These are phyloP conservation scores for Python bivittatus DNA, from an alignment of 2,113 vertebrate species.

Conservation along the genomic window DNA sequence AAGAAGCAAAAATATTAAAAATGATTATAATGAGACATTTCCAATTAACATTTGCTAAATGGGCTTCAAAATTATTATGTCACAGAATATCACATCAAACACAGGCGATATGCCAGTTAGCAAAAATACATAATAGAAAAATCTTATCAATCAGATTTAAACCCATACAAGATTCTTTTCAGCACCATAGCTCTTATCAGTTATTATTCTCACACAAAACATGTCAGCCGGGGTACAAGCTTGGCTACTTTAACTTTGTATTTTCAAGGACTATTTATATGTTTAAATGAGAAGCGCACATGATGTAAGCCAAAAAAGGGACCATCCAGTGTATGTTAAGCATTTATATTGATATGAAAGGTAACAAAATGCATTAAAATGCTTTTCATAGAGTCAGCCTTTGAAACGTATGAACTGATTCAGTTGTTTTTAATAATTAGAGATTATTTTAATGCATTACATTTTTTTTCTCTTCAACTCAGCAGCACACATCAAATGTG, in stretches of 20 bases:
- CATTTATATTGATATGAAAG: background rate
- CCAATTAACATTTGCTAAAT: background rate
- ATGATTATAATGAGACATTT: background rate
- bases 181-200: background rate
- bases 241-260: background rate
- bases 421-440: background rate
- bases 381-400: background rate
- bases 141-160: background rate
- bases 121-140: background rate
- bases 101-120: background rate
- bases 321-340: background rate
- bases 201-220: background rate
- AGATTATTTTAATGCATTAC: background rate
- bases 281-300: background rate
- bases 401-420: background rate
- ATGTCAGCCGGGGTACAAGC: background rate
- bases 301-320: background rate
- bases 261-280: background rate
- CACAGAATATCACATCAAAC: background rate
- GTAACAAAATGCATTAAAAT: background rate
- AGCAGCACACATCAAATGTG: background rate
- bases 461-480: background rate
- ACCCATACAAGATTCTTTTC: background rate
- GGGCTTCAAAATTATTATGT: background rate
- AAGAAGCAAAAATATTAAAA: background rate